phyloP scores from a whole-genome alignment of 2,888 invertebrate species.

The Gastrophysa polygoni region DNA sequence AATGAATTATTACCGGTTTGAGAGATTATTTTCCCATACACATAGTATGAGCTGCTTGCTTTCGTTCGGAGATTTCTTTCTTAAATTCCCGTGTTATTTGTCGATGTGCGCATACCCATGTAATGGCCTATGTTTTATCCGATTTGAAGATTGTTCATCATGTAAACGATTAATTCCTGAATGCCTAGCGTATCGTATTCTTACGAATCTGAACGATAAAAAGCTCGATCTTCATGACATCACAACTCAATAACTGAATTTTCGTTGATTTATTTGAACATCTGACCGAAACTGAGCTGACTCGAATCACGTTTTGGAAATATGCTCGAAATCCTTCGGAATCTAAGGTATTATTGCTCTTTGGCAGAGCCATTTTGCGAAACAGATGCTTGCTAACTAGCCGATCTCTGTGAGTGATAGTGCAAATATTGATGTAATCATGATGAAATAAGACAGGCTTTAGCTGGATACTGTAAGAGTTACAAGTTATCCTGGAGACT shows the following conservation, averaged over 20 bases:
- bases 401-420: no score
- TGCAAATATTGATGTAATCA: no score
- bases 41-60: constrained; percentile 47
- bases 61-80: constrained; percentile 42
- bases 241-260: not conserved
- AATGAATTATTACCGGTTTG: constrained; percentile 51
- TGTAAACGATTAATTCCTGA: constrained; percentile 31
- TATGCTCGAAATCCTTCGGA: no score
- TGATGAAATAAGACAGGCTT: no score
- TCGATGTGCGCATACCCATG: constrained; percentile 31
- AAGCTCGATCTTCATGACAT: not conserved
- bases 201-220: constrained; percentile 6
- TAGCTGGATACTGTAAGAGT: no score
- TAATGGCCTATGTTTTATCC: constrained; percentile 33
- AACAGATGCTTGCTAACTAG: no score
- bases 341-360: no score
- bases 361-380: no score
- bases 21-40: constrained; percentile 52
- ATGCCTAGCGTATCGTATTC: constrained; percentile 26
- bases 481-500: no score
- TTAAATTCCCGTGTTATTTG: constrained; percentile 34
- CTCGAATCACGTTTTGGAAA: no score
- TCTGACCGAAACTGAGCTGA: no score
- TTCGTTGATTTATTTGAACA: no score
- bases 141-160: constrained; percentile 32